Conservation (phyloP, 1,140 invertebrate genomes). For the Stegodyphus mimosarum region DNA sequence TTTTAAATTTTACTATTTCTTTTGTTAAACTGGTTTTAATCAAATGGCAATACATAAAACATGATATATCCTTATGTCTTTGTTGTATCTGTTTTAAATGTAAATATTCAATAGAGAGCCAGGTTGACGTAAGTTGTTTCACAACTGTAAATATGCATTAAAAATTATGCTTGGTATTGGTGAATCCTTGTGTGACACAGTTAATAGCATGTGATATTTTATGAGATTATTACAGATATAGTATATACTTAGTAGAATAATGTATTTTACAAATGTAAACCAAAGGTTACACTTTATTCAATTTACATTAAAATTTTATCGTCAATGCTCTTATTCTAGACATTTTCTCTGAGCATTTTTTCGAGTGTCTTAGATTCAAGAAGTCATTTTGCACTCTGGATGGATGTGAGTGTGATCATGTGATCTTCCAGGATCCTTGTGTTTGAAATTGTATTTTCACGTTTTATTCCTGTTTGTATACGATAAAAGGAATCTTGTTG, state of each 20-base stretch:
- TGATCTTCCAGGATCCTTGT: slow-evolving; percentile 26
- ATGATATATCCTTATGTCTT: too few relatives aligned
- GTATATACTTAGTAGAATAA: not conserved
- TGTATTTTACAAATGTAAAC: not conserved
- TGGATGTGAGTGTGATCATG: slow-evolving; percentile 23
- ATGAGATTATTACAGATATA: too few relatives aligned
- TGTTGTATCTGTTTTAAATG: too few relatives aligned
- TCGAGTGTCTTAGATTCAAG: slow-evolving; percentile 6
- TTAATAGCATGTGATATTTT: too few relatives aligned
- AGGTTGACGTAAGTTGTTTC: too few relatives aligned
- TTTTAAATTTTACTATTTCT: too few relatives aligned
- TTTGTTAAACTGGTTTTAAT: too few relatives aligned
- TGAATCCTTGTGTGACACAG: too few relatives aligned
- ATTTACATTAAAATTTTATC: slow-evolving; percentile 5
- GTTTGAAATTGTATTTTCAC: slow-evolving; percentile 52
- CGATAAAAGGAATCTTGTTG: slow-evolving; percentile 46
- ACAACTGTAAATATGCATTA: too few relatives aligned
- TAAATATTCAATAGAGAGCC: too few relatives aligned
- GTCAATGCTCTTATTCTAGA: slow-evolving; percentile 36
- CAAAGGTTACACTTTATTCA: slow-evolving; percentile 12
- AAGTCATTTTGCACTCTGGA: slow-evolving; percentile 2
- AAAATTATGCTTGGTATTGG: too few relatives aligned
- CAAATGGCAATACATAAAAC: too few relatives aligned
- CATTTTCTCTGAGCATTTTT: slow-evolving; percentile 27
- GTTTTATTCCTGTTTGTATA: slow-evolving; percentile 53